phyloP scores from a whole-genome alignment of 2,113 vertebrate species.

The Orientallactaga bullata region DNA sequence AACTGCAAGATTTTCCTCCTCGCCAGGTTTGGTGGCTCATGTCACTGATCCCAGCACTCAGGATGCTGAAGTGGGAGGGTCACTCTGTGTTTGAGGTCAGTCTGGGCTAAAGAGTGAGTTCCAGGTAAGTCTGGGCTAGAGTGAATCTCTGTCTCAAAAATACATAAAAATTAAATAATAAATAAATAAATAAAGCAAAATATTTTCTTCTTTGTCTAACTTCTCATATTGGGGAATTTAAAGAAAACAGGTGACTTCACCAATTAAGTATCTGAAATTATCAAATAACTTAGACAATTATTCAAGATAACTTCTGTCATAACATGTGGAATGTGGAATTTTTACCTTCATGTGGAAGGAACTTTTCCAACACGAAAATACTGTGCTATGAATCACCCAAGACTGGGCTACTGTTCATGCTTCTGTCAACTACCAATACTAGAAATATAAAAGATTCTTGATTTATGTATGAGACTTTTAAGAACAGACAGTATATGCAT shows the following conservation, averaged over 20 bases:
- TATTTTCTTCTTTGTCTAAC: neutral
- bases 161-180: too few relatives aligned
- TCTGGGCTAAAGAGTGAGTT: too few relatives aligned
- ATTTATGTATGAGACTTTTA: neutral
- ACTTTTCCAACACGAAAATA: neutral
- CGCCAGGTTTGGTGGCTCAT: too few relatives aligned
- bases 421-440: neutral
- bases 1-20: neutral
- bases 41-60: too few relatives aligned
- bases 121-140: too few relatives aligned
- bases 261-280: conserved; percentile 7
- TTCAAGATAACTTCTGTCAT: neutral
- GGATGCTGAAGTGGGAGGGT: too few relatives aligned
- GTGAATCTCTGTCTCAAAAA: too few relatives aligned
- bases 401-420: neutral
- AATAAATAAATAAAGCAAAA: too few relatives aligned
- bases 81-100: too few relatives aligned
- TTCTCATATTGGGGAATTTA: neutral
- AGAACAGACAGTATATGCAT: neutral
- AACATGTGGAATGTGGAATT: neutral
- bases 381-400: neutral
- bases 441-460: neutral
- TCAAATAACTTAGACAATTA: neutral
- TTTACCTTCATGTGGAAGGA: neutral
- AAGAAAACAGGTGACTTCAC: neutral